phyloP scores from a whole-genome alignment of 2,113 vertebrate genomes.

The Chrysochloris asiatica region DNA sequence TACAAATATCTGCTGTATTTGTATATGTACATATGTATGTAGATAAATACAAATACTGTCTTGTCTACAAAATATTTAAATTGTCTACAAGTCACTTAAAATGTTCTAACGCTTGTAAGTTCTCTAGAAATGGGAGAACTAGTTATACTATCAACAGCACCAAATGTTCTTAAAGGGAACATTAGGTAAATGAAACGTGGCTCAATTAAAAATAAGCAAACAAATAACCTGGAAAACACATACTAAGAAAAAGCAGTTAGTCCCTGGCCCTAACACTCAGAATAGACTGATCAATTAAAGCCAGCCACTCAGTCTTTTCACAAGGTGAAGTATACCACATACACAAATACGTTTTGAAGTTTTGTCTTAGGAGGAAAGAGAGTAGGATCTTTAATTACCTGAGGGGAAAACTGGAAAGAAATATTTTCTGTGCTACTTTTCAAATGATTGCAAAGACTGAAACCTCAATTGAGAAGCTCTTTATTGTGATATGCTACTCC shows the following conservation, averaged over 20 bases:
- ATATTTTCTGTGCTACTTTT: background rate
- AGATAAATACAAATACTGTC: too few species aligned
- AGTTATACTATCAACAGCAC: background rate
- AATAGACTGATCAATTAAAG: background rate
- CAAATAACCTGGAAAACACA: too few species aligned
- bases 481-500: fast-evolving
- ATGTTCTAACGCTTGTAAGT: background rate
- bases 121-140: slow-evolving; percentile 9
- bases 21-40: too few species aligned
- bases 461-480: background rate
- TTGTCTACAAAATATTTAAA: background rate
- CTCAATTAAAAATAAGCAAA: slow-evolving; percentile 16
- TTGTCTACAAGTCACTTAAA: background rate
- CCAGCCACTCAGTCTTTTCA: background rate
- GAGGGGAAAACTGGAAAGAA: background rate
- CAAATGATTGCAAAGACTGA: background rate
- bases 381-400: background rate
- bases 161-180: background rate
- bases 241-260: background rate
- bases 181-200: background rate
- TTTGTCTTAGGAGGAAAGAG: background rate
- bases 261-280: background rate
- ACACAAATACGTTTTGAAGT: background rate
- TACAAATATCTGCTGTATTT: too few species aligned
- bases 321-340: background rate